These are phyloP conservation scores for Oscheius onirici DNA, from an alignment of 2,888 invertebrate species.

Conservation along the genomic window DNA sequence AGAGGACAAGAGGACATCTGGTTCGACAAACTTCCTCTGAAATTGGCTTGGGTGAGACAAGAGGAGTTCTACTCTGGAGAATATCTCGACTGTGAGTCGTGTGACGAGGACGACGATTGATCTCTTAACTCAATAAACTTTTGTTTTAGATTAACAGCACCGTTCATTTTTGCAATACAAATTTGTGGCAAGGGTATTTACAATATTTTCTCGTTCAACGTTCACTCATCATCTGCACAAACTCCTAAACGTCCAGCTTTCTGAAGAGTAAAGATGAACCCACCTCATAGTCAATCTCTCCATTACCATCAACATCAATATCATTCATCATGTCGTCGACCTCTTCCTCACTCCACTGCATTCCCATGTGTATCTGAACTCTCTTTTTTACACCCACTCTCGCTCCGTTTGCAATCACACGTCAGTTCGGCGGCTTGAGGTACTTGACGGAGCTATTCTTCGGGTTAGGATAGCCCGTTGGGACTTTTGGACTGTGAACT, in stretches of 20 bases:
- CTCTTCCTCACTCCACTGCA: constrained; percentile 70
- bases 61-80: constrained; percentile 47
- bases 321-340: constrained; percentile 68
- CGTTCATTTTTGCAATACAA: too few relatives aligned
- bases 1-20: constrained; percentile 38
- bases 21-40: constrained; percentile 42
- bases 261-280: background rate
- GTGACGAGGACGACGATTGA: constrained; percentile 39
- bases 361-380: constrained; percentile 65
- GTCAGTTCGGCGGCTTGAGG: background rate
- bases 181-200: too few relatives aligned
- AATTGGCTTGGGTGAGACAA: constrained; percentile 19
- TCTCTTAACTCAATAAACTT: constrained; percentile 71
- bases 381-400: too few relatives aligned
- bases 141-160: constrained; percentile 45
- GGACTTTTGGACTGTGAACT: background rate
- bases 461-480: background rate
- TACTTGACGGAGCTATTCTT: too few relatives aligned
- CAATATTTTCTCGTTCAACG: too few relatives aligned
- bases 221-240: too few relatives aligned
- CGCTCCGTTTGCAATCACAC: background rate
- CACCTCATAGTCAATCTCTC: background rate
- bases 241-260: too few relatives aligned
- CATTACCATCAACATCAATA: constrained; percentile 58
- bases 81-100: constrained; percentile 53